Base-by-base conservation (phyloP, 2,888 invertebrate genomes). In the Orthosia incerta region DNA sequence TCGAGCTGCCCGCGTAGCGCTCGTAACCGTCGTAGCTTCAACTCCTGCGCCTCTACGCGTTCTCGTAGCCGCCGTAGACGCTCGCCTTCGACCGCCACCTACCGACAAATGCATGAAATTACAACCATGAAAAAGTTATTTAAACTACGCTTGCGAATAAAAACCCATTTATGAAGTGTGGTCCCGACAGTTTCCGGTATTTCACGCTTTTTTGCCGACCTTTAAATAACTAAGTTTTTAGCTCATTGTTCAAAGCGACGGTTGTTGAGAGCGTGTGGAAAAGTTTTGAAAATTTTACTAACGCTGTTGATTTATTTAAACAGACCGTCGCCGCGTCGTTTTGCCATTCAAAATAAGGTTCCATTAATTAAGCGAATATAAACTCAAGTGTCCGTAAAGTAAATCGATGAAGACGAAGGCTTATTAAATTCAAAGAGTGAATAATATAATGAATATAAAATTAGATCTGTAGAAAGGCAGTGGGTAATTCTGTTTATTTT, bases 1-100 rank as follows among this genome's bases (percentile, higher is more conserved):
- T 99, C 99, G 89, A 99, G 98, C 97, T 99, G 99, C 79, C 99
- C 99, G 86, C 99, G 97, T 90, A 99, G 97, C 87, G 99, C 98
- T 91, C 99, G 97, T 93, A 99, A 97, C 93, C 99, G 98, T 88
- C 99, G 97, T 93, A 99, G 97, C 96, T 99, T 99, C 93, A 98
- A 97, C 96, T 99, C 99, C 95, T 99, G 99, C 83, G 98, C 98
- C 94, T 99, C 99, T 88, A 99, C 98, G 87, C 99, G 98, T 92
- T 99, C 99, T 87, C 99, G 97, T 91, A 99, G 97, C 92, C 98
- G 97, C 78, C 98, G 97, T 91, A 99, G 96, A 86, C 98, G 97
- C 94, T 99, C 99, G 90, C 98, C 98, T 95, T 99, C 99, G 73
- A 98, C 98, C 85, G 98, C 98, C 92, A 98, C 97, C 97, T 97